Base-by-base conservation (phyloP, 2,888 invertebrate genomes). In the Drosophila hamatofila region DNA sequence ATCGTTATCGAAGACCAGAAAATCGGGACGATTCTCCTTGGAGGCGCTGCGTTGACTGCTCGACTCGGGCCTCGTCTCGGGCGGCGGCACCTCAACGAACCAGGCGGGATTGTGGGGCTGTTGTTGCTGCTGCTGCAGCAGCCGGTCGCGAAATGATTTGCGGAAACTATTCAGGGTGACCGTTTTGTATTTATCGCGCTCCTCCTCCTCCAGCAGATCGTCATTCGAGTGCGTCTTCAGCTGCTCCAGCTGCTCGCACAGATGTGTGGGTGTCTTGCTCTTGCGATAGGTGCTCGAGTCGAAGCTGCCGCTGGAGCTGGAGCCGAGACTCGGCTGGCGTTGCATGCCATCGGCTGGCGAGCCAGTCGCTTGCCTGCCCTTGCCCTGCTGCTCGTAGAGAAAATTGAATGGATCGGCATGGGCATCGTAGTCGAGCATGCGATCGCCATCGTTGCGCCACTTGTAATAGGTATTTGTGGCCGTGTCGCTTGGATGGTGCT, bases 141-240 rank as follows among this genome's bases (percentile, higher is more conserved):
- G 83, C 30, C 90, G 90, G 7, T 93, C 92, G 1, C 92, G 90
- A 73, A 93, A 93, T 0, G 93, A 92, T 71, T 91, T 92, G 14
- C 92, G 92, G 61, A 92, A 92, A 57, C 92, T 92, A 51, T 91
- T 93, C 8, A 93, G 52, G 0, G 93, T 93, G 9, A 93, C 86
- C 2, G 93, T 93, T 67, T 90, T 91, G 70, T 91, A 93, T 72
- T 93, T 93, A 14, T 92, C 91, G 0, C 81, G 78, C 30, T 90
- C 89, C 3, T 81, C 77, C 65, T 84, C 85, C 67, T 83, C 80
- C 9, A 83, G 66, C 70, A 88, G 44, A 75, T 80, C 66, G 12
- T 81, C 68, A 41, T 83, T 64, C 56, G 87, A 73, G 23, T 89
- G 87, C 48, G 81, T 88, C 44, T 91, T 91, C 60, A 92, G 64